A percentile compares a stretch with the other conserved stretches of the same genome.
Conservation (phyloP, 2,888 invertebrate species). For the Caenorhabditis zanzibari region DNA sequence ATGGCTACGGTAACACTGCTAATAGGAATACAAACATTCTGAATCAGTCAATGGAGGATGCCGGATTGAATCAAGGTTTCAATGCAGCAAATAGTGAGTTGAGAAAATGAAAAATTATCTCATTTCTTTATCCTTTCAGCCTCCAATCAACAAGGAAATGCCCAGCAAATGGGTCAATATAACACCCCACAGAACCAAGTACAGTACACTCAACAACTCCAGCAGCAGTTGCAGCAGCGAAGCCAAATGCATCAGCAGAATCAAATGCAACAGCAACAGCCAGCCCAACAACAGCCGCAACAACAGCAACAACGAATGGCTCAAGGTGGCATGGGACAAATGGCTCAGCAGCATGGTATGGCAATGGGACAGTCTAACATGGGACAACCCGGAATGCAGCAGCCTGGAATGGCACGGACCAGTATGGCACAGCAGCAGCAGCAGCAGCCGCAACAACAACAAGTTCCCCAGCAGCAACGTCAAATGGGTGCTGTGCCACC, state of each 20-base stretch:
- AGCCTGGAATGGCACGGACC: not conserved
- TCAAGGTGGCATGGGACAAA: not conserved
- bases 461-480: not conserved
- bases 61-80: conserved; percentile 44
- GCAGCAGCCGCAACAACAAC: conserved; percentile 25
- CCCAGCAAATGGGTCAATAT: not conserved
- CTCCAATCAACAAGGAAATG: not conserved
- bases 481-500: conserved; percentile 31
- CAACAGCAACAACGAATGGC: conserved; percentile 19
- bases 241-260: conserved; percentile 10
- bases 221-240: not conserved
- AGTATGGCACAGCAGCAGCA: not conserved
- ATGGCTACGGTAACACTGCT: too few species aligned
- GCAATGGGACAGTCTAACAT: conserved; percentile 16
- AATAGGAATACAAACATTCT: not conserved
- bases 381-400: conserved; percentile 37
- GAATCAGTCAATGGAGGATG: conserved; percentile 55
- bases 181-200: not conserved
- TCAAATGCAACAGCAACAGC: not conserved
- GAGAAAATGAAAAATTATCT: not conserved
- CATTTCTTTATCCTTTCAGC: not conserved
- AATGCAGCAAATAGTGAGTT: not conserved
- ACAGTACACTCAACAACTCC: conserved; percentile 1
- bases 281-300: conserved; percentile 17
- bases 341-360: not conserved